phyloP scores from a whole-genome alignment of 2,797 vertebrate species.

The Myripristis murdjan region DNA sequence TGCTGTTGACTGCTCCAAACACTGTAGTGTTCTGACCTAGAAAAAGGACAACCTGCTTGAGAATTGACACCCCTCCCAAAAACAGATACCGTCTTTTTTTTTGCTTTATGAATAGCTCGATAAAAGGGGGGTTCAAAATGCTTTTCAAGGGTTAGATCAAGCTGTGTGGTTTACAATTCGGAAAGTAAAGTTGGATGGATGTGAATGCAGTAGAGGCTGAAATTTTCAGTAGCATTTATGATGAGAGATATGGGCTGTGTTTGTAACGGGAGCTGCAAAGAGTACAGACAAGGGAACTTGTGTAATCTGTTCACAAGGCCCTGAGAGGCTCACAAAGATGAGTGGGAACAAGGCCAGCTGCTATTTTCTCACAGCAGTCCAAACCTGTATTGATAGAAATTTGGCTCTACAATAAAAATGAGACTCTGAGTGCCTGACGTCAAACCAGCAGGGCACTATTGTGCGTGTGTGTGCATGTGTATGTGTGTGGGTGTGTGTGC shows the following conservation, averaged over 20 bases:
- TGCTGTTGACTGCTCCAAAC: conserved; percentile 16
- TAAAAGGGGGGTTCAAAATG: conserved; percentile 42
- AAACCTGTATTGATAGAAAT: conserved; percentile 77
- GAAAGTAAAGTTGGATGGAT: conserved; percentile 50
- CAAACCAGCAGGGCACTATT: conserved; percentile 62
- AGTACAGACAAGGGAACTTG: conserved; percentile 82
- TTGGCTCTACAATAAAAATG: conserved; percentile 71
- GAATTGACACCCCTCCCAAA: background rate
- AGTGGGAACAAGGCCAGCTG: conserved; percentile 76
- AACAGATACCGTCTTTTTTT: conserved; percentile 27
- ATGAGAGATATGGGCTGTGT: conserved; percentile 73
- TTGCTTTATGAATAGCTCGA: conserved; percentile 30
- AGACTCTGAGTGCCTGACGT: conserved; percentile 65
- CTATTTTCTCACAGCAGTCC: conserved; percentile 74
- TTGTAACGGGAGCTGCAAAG: conserved; percentile 67
- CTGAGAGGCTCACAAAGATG: conserved; percentile 78
- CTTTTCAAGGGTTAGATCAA: conserved; percentile 42
- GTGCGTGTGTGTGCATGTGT: conserved; percentile 22
- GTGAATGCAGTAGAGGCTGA: conserved; percentile 56
- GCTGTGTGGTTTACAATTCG: conserved; percentile 41
- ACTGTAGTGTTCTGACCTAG: conserved; percentile 35
- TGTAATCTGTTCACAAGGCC: conserved; percentile 85
- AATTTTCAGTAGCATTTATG: conserved; percentile 61
- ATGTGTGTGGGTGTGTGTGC: conserved; percentile 7
- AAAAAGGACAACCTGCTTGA: conserved; percentile 35